Conservation (phyloP, 2,113 vertebrate species). For the Stigmatopora nigra region DNA sequence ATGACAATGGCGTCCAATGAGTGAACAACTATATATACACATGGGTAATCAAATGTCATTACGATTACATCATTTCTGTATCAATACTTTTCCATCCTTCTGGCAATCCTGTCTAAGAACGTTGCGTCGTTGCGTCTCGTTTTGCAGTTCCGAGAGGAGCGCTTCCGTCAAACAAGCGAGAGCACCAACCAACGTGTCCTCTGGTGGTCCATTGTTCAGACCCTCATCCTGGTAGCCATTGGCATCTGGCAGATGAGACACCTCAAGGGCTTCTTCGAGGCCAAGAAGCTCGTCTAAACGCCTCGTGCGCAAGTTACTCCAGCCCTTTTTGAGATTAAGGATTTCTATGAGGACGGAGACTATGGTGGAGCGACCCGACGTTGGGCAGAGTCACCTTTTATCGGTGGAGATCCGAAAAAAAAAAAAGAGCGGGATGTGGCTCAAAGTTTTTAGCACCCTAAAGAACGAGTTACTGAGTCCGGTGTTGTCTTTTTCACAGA, state of each 20-base stretch:
- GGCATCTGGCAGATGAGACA: slow-evolving; percentile 92
- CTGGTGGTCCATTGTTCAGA: slow-evolving; percentile 92
- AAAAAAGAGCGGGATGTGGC: neutral
- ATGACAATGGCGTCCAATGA: too few species aligned
- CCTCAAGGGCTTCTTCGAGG: slow-evolving; percentile 91
- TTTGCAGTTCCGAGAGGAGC: slow-evolving; percentile 81
- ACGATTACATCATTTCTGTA: too few species aligned
- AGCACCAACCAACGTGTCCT: slow-evolving; percentile 88
- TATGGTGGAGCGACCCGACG: neutral
- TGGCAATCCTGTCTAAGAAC: neutral
- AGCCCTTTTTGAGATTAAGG: neutral
- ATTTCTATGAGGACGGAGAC: neutral
- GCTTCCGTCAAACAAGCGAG: slow-evolving; percentile 87
- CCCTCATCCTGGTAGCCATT: slow-evolving; percentile 84
- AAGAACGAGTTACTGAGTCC: neutral
- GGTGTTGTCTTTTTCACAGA: neutral
- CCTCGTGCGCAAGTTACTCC: neutral
- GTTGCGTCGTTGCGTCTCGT: neutral
- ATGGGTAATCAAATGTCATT: too few species aligned
- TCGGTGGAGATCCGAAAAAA: neutral
- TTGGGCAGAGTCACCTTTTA: neutral
- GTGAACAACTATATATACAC: too few species aligned
- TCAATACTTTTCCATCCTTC: too few species aligned
- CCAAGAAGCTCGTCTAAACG: slow-evolving; percentile 85
- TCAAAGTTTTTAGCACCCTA: neutral